Base-by-base conservation (phyloP, 2,888 invertebrate genomes). In the Leucophora obtusa region DNA sequence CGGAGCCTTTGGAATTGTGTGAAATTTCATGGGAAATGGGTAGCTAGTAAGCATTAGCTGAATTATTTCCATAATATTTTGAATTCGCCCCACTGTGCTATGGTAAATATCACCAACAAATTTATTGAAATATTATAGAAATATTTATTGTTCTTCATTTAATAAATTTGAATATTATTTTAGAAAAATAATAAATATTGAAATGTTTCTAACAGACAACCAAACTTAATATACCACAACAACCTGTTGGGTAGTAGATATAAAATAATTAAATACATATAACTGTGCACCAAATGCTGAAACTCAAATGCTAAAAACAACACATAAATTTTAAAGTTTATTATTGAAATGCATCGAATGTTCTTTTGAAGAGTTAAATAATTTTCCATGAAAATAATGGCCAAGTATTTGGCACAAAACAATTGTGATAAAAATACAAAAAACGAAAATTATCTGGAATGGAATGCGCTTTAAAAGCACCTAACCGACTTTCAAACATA, bases 371-470 rank as follows among this genome's bases (percentile, higher is more conserved):
- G 68, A 73, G 43, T 38, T 66, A 54, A 63, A 71, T 21, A 66
- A 81, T 77, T 81, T 71, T 77, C 47, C 59, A 71, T 71, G 21
- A 71, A 77, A 59, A 66, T 77, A 66, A 81, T 73, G 69, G 43
- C 51, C 73, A 77, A 77, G 73, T 74, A 77, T 77, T 74, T 81
- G 81, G 77, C 77, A 81, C 81, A 66, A 77, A 81, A 65, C 73
- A 70, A 74, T 77, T 77, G 65, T 53, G 35, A 28, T 54, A 24
- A 56, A 50, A 47, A 21, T 9, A 18, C 43, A n/a, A 24, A 60
- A 68, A 38, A 63, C 38, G 28, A 28, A 28, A 28, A 28, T 6
- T 7, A 17, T 35, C 43, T 72, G 62, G 47, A 50, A 69, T 58
- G 78, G 68, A 73, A 69, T 76, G 76, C 38, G 43, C 63, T 43